Base-by-base conservation (phyloP, 2,113 vertebrate genomes). In the Pseudopipra pipra region DNA sequence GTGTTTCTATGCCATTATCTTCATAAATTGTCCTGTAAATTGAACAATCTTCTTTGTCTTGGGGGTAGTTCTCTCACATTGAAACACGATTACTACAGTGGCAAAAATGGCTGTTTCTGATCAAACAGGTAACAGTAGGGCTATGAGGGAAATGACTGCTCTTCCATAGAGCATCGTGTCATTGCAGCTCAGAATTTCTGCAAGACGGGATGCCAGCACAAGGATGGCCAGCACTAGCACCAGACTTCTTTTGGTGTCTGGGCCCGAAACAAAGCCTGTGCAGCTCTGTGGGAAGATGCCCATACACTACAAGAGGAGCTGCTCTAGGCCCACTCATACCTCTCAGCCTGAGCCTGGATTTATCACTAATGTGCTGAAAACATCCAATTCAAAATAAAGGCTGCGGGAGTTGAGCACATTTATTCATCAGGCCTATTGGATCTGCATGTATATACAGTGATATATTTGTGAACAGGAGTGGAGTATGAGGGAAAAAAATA, bases 1-100 rank as follows among this genome's bases (percentile, higher is more conserved):
- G 63, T 92, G 54, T 96, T 98, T 95, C 94, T 97, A 97, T 95
- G 96, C 89, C 93, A 90, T 95, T 94, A 94, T 93, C 95, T 95
- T 96, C 89, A 94, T 96, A 95, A 95, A 83, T 96, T 94, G 83
- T 96, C 94, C 94, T 89, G 83, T 93, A 95, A 97, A 96, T 21
- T 88, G 84, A 97, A 95, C 78, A 96, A 85, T 89, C 81, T 78
- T 68, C 39, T 83, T 93, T 82, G 49, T 80, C 74, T 87, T 33
- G 65, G 80, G 85, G 68, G 41, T 81, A 8, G 6, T 63, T 91
- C 85, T 90, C 5, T 35, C 74, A 79, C 87, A 74, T 47, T 70
- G 88, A 71, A 88, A 84, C 24, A 2, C 2, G 30, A 83, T 90
- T 92, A 73, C 95, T 95, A 73, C 52, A 87, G 68, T 68, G 90